Evolutionary conservation across 2,888 invertebrate genomes (phyloP).

Genomic region (Archaeoteleia sp.): DNA sequence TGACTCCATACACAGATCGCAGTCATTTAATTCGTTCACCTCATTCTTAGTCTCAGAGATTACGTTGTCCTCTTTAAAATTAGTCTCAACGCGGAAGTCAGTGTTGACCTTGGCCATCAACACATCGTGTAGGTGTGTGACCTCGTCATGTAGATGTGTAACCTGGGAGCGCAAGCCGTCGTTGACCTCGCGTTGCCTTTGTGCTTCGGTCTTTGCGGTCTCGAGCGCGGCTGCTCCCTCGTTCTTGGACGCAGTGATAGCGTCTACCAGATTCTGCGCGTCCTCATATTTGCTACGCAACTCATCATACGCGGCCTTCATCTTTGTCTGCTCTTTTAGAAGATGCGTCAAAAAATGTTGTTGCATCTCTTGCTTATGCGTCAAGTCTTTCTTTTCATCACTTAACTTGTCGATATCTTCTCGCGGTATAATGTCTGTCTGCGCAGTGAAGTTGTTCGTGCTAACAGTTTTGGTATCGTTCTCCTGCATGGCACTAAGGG

Average conservation of each 20-base stretch:
- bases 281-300: not conserved
- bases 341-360: not conserved
- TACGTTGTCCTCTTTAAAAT: too few species aligned
- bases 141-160: too few species aligned
- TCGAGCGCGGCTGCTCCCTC: not conserved
- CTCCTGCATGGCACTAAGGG: not conserved
- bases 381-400: conserved; percentile 9
- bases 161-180: too few species aligned
- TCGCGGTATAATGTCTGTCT: not conserved
- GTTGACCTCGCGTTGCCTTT: not conserved
- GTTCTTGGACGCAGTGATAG: not conserved
- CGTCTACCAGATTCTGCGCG: not conserved
- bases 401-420: not conserved
- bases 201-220: not conserved
- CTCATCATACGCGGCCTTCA: not conserved
- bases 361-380: not conserved
- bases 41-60: too few species aligned
- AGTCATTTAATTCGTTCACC: too few species aligned
- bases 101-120: too few species aligned
- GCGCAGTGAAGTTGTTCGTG: too few species aligned
- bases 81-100: too few species aligned
- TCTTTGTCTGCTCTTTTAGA: not conserved
- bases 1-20: too few species aligned
- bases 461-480: too few species aligned
- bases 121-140: too few species aligned